Evolutionary conservation across 2,113 vertebrate species (phyloP).

Genomic region (Aramus guarauna): DNA sequence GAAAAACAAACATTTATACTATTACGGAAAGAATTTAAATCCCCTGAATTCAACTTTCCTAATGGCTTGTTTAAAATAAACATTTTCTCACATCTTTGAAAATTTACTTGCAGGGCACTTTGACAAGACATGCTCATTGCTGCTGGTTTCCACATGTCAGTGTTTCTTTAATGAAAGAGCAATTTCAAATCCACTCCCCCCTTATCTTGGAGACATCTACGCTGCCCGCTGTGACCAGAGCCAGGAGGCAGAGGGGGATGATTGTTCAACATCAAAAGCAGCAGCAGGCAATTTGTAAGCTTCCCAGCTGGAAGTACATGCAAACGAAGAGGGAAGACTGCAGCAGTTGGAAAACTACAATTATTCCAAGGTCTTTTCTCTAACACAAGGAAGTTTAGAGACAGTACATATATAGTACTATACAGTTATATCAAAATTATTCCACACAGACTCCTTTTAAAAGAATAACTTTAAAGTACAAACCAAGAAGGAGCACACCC

Average conservation of each 20-base stretch:
- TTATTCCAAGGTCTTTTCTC: neutral
- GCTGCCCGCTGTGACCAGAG: constrained; percentile 18
- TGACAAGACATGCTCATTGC: neutral
- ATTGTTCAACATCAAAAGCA: constrained; percentile 50
- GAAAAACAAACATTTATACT: neutral
- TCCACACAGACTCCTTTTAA: neutral
- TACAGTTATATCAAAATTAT: neutral
- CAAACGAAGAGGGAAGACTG: neutral
- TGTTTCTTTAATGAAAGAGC: neutral
- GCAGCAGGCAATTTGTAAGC: constrained; percentile 55
- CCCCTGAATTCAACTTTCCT: neutral
- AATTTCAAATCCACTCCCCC: constrained; percentile 14
- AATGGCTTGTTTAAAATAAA: neutral
- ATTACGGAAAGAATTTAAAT: constrained; percentile 18
- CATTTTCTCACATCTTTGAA: neutral
- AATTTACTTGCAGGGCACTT: neutral
- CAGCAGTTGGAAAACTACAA: neutral
- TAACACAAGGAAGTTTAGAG: neutral
- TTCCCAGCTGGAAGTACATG: constrained; percentile 40
- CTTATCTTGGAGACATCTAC: constrained; percentile 28
- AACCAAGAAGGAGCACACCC: neutral
- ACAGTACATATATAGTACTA: rapidly evolving
- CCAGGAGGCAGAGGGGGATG: constrained; percentile 19
- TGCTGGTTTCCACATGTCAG: neutral
- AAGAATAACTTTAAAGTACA: rapidly evolving